phyloP scores from a whole-genome alignment of 2,797 vertebrate species.

The Tangara arthus region DNA sequence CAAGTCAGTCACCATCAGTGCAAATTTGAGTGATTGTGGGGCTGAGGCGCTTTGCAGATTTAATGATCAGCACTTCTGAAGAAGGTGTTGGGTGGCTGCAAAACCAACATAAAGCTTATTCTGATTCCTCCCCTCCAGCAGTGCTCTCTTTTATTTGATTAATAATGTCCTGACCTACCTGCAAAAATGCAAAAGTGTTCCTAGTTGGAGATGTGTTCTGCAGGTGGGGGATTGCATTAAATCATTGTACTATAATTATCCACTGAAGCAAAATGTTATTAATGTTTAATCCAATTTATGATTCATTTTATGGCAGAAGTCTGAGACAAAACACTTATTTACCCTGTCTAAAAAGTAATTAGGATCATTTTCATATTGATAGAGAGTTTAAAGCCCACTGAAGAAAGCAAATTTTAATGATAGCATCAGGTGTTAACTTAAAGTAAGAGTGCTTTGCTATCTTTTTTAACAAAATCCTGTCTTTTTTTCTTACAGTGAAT shows the following conservation, averaged over 20 bases:
- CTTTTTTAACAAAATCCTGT: not conserved
- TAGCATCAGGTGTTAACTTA: not conserved
- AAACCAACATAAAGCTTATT: not conserved
- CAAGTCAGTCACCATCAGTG: fast-evolving
- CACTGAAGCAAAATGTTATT: not conserved
- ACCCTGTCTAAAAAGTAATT: not conserved
- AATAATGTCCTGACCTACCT: not conserved
- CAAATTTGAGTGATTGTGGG: not conserved
- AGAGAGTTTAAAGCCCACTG: not conserved
- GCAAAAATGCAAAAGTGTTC: not conserved
- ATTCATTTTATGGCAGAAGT: not conserved
- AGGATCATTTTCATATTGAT: not conserved
- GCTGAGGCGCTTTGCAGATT: not conserved
- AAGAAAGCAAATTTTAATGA: not conserved
- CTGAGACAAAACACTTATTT: not conserved
- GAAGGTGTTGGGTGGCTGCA: not conserved
- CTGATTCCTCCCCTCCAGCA: not conserved
- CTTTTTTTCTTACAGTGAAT: not conserved
- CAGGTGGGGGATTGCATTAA: not conserved
- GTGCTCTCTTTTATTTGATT: not conserved
- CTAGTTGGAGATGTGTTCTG: not conserved
- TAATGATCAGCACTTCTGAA: not conserved
- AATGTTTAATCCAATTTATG: not conserved
- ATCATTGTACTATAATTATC: not conserved
- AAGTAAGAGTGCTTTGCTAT: not conserved